phyloP scores from a whole-genome alignment of 2,888 invertebrate genomes.

The Liodrosophila aerea region DNA sequence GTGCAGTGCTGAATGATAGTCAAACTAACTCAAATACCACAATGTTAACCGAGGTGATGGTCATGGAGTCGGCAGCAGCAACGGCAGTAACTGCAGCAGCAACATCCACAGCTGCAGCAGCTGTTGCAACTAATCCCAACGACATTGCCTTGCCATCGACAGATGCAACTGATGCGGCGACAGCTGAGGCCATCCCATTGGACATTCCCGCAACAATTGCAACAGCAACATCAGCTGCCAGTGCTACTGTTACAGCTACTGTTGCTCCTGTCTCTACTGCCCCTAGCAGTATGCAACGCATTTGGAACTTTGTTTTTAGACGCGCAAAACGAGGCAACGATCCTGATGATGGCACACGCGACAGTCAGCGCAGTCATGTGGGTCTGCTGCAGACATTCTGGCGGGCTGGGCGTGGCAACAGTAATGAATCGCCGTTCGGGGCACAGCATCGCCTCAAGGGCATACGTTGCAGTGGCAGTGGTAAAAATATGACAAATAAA shows the following conservation, averaged over 20 bases:
- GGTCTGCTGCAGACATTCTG: slow-evolving; percentile 77
- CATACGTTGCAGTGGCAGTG: slow-evolving; percentile 81
- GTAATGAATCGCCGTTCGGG: slow-evolving; percentile 61
- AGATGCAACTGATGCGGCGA: slow-evolving; percentile 42
- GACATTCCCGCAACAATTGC: slow-evolving; percentile 5
- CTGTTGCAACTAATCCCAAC: slow-evolving; percentile 35
- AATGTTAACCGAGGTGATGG: slow-evolving; percentile 58
- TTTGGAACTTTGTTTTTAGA: slow-evolving; percentile 69
- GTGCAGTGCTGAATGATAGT: slow-evolving; percentile 57
- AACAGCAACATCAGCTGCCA: neutral
- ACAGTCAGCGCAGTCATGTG: slow-evolving; percentile 81
- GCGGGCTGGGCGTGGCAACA: slow-evolving; percentile 50
- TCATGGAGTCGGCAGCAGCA: slow-evolving; percentile 20
- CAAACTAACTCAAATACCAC: slow-evolving; percentile 62
- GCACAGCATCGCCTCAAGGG: slow-evolving; percentile 81
- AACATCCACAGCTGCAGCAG: slow-evolving; percentile 10
- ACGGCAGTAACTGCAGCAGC: slow-evolving; percentile 6
- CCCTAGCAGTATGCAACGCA: slow-evolving; percentile 50
- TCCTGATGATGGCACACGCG: slow-evolving; percentile 68
- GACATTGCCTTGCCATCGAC: slow-evolving; percentile 55
- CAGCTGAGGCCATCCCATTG: slow-evolving; percentile 17
- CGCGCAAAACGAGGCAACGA: slow-evolving; percentile 46
- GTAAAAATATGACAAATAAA: slow-evolving; percentile 58
- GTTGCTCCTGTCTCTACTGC: slow-evolving; percentile 1
- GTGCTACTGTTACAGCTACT: slow-evolving; percentile 12